A percentile compares a stretch with the other conserved stretches of the same genome.
These are phyloP conservation scores for Sclerodermus sp. DNA, from an alignment of 2,888 invertebrate species.

Conservation along the genomic window DNA sequence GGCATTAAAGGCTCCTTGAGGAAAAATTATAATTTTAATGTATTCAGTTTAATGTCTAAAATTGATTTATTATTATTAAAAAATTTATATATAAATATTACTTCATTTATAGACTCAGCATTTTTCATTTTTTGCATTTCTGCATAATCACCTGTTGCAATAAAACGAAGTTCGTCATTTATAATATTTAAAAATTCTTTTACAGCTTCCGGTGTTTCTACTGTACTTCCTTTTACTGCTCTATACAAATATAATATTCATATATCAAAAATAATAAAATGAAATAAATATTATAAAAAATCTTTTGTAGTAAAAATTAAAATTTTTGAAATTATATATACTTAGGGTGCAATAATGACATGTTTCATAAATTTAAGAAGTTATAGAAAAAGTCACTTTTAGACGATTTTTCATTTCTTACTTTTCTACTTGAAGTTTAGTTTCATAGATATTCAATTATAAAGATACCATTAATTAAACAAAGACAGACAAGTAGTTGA, in stretches of 20 bases:
- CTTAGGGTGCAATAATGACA: too few species aligned
- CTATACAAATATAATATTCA: constrained; percentile 56
- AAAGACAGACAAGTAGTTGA: too few species aligned
- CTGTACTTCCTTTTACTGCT: constrained; percentile 85
- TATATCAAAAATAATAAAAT: constrained; percentile 1
- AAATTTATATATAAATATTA: constrained; percentile 3
- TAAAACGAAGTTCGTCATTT: constrained; percentile 68
- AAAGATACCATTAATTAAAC: too few species aligned
- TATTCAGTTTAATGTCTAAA: not conserved
- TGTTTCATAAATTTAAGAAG: too few species aligned
- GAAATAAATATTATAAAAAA: not conserved
- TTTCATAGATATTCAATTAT: too few species aligned
- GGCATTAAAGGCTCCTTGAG: constrained; percentile 48
- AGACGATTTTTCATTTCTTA: too few species aligned
- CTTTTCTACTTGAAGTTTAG: too few species aligned
- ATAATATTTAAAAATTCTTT: constrained; percentile 77
- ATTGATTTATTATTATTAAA: not conserved
- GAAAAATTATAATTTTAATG: not conserved
- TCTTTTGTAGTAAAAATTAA: too few species aligned
- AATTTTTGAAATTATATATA: too few species aligned
- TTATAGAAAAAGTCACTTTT: too few species aligned
- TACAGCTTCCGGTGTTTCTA: constrained; percentile 79
- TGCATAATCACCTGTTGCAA: constrained; percentile 75
- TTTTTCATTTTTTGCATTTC: constrained; percentile 77
- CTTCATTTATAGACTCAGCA: constrained; percentile 28